Percentiles rank a stretch among this genome's conserved stretches.
phyloP scores from a whole-genome alignment of 35 echinoderm and acorn worm genomes.

The Ptychodera flava region DNA sequence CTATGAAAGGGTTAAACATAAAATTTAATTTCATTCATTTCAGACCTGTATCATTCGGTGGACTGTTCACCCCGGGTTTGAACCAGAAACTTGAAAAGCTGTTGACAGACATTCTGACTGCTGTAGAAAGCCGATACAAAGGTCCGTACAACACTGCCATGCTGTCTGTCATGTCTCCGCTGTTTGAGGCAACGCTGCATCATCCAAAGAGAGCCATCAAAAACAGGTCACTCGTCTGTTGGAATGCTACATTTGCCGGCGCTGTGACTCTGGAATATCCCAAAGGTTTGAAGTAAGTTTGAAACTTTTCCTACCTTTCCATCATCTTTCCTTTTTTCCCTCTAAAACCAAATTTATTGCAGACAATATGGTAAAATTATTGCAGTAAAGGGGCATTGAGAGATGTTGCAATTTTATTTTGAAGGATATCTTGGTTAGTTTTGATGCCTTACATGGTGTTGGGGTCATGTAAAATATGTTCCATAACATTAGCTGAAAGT shows the following conservation, averaged over 20 bases:
- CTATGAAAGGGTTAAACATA: no score
- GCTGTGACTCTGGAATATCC: conserved; percentile 49
- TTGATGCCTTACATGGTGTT: no score
- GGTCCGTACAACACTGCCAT: conserved; percentile 45
- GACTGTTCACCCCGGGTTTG: not conserved
- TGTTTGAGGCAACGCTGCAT: conserved; percentile 52
- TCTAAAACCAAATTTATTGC: no score
- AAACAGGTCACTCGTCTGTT: conserved; percentile 71
- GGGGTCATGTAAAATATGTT: no score
- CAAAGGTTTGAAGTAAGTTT: conserved; percentile 64
- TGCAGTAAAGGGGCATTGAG: no score
- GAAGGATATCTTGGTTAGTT: no score
- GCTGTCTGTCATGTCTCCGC: conserved; percentile 42
- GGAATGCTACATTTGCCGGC: conserved; percentile 78
- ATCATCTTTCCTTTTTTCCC: no score
- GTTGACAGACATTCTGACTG: conserved; percentile 69
- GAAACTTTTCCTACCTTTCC: no score
- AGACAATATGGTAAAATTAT: no score
- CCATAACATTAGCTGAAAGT: no score
- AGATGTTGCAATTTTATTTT: no score
- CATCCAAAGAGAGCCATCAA: conserved; percentile 54
- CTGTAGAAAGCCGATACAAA: conserved; percentile 58
- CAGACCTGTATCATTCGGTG: not conserved
- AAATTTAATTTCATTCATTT: no score
- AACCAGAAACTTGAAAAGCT: conserved; percentile 76